A percentile compares a stretch with the other conserved stretches of the same genome.
These are phyloP conservation scores for Hydrotaea cyrtoneurina DNA, from an alignment of 2,888 invertebrate genomes.

Conservation along the genomic window DNA sequence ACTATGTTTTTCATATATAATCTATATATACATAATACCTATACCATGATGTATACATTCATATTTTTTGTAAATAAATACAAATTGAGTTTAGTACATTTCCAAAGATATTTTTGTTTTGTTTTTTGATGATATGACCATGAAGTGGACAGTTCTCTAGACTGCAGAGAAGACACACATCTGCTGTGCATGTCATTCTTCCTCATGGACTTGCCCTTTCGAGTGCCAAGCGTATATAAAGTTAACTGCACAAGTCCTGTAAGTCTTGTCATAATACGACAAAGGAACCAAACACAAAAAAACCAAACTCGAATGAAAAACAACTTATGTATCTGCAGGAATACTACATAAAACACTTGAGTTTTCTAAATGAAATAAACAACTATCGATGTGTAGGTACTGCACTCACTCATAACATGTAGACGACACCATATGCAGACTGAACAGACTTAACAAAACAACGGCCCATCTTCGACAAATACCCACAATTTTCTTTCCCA, in stretches of 20 bases:
- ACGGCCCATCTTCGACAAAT: constrained; percentile 17
- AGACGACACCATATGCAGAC: neutral
- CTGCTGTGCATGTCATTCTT: neutral
- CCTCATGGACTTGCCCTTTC: neutral
- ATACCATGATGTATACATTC: neutral
- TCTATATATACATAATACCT: constrained; percentile 25
- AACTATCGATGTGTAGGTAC: constrained; percentile 8
- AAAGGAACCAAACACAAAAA: neutral
- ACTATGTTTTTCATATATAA: constrained; percentile 16
- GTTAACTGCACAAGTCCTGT: neutral
- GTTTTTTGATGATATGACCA: neutral
- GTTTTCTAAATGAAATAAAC: constrained; percentile 16
- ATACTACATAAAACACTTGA: constrained; percentile 28
- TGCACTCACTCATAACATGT: neutral
- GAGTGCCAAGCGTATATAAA: neutral
- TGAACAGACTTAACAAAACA: constrained; percentile 54
- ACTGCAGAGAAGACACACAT: neutral
- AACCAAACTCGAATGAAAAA: neutral
- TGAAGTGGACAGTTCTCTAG: neutral
- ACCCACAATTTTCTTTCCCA: constrained; percentile 13
- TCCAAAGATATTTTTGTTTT: neutral
- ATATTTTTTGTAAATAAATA: constrained; percentile 63
- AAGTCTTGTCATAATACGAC: neutral
- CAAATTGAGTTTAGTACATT: constrained; percentile 48
- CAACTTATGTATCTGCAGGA: neutral